Evolutionary conservation across 2,888 invertebrate genomes (phyloP), one percentile per base, ranked within the genome.

Genomic region (Deilephila porcellus): DNA sequence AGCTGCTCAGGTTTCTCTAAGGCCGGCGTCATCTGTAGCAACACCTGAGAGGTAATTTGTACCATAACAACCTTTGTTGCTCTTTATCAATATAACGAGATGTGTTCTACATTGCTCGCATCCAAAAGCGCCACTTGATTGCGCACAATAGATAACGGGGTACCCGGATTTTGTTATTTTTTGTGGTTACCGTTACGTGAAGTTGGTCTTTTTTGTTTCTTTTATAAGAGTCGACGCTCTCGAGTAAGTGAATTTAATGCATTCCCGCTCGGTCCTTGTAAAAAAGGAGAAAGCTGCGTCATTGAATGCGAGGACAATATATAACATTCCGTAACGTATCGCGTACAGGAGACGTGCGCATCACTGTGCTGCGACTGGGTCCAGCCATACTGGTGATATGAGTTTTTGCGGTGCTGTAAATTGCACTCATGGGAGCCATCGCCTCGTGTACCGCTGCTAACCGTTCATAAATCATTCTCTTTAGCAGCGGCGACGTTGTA

Each of bases 331-430:
- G 78, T 80, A 80, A 79, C 76, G 59, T 73, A 74, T 77, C 72
- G 74, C 74, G 76, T 77, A 75, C 77, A 83, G 79, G 80, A 74
- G 77, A 76, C 77, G 76, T 76, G 78, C 76, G 74, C 75, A 59
- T 76, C 59, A 74, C 76, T 75, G 74, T 76, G 72, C 75, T 72
- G 29, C 60, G 45, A 67, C 74, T 76, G 79, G 75, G 77, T 79
- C 79, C 77, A 81, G 75, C 77, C 76, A 78, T 81, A 79, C 81
- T 79, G 80, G 76, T 79, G 82, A 81, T 83, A 83, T 79, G 76
- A 82, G 85, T 91, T 92, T 93, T 91, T 91, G 86, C 85, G 78
- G 75, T 78, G 78, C 75, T 80, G 83, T 81, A 86, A 90, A 90
- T 90, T 88, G 84, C 86, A 88, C 87, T 87, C 87, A 75, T 79